phyloP scores from a whole-genome alignment of 2,888 invertebrate genomes.

The Dynastes hyllus region DNA sequence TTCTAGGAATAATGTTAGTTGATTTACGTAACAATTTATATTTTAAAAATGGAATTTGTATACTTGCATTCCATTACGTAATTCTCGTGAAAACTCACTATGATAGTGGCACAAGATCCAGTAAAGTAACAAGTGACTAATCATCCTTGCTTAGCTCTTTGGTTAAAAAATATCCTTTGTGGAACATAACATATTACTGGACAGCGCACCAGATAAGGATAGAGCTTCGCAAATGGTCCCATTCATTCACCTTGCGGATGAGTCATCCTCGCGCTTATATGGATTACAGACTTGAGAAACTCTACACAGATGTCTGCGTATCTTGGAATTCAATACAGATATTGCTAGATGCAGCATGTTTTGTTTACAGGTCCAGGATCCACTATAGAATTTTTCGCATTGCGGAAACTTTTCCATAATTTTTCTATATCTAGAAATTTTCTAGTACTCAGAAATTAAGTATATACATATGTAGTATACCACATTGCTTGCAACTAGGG shows the following conservation, averaged over 20 bases:
- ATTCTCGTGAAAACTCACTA: background rate
- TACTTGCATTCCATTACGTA: slow-evolving; percentile 1
- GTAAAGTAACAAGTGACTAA: background rate
- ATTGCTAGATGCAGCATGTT: background rate
- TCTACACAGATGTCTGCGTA: slow-evolving; percentile 4
- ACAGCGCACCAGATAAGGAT: background rate
- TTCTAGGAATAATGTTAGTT: too few relatives aligned
- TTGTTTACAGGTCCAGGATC: background rate
- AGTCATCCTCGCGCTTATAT: slow-evolving; percentile 17
- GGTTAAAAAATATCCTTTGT: background rate
- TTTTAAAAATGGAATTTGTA: background rate
- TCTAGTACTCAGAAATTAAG: too few relatives aligned
- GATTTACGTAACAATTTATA: background rate
- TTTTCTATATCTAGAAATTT: too few relatives aligned
- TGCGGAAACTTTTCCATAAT: too few relatives aligned
- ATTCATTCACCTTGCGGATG: slow-evolving; percentile 36
- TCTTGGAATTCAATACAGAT: background rate
- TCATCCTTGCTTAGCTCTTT: background rate
- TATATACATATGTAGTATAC: too few relatives aligned
- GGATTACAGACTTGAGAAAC: slow-evolving; percentile 3
- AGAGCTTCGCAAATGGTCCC: background rate
- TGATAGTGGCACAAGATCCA: background rate
- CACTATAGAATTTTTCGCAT: too few relatives aligned
- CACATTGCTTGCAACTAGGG: too few relatives aligned
- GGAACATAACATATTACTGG: background rate